Evolutionary conservation across 2,113 vertebrate species (phyloP).

Genomic region (Nesoenas mayeri): DNA sequence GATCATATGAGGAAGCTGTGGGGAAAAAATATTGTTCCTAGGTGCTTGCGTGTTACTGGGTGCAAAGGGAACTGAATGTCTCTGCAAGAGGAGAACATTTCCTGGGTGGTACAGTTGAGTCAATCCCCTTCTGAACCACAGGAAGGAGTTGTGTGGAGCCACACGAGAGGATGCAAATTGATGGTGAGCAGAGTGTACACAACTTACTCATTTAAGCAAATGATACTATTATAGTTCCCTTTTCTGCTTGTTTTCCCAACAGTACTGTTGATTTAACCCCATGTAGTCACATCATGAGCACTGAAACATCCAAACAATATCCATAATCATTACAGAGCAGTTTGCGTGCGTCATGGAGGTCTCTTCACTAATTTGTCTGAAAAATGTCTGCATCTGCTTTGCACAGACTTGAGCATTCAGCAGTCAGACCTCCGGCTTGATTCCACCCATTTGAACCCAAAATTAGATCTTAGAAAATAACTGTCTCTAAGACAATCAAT

Average conservation of each 20-base stretch:
- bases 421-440: not conserved
- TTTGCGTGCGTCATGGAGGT: not conserved
- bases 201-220: constrained; percentile 26
- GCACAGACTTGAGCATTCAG: not conserved
- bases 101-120: not conserved
- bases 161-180: not conserved
- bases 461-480: constrained; percentile 7
- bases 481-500: not conserved
- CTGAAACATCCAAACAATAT: not conserved
- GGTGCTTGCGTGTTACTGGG: not conserved
- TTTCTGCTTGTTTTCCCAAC: constrained; percentile 12
- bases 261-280: constrained; percentile 27
- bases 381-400: constrained; percentile 12
- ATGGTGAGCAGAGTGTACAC: not conserved
- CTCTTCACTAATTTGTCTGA: constrained; percentile 6
- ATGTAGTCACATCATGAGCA: not conserved
- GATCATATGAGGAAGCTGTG: not conserved
- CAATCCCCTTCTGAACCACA: not conserved
- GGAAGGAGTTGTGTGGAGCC: not conserved
- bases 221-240: not conserved
- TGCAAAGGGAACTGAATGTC: not conserved
- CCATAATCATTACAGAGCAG: not conserved
- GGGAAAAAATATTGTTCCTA: not conserved
- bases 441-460: not conserved
- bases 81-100: not conserved